Percentiles rank a stretch among this genome's conserved stretches.
These are phyloP conservation scores for Erpobdella octoculata DNA, from an alignment of 2,888 invertebrate genomes.

Conservation along the genomic window DNA sequence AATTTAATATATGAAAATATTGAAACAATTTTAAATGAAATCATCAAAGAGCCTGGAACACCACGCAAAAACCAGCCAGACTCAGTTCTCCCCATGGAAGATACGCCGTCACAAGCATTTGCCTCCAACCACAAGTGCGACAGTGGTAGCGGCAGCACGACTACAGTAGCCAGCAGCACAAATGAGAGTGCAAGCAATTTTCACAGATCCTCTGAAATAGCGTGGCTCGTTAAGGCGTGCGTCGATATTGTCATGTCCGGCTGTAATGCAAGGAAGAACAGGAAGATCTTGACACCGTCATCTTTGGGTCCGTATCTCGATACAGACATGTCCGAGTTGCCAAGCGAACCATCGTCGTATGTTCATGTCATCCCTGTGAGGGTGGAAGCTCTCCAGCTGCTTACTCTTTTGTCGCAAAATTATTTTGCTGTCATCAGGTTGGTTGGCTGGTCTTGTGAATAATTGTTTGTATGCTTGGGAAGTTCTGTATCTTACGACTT, in stretches of 20 bases:
- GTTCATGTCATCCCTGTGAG: constrained; percentile 61
- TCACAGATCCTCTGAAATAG: background rate
- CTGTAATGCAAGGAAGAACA: background rate
- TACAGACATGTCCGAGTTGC: background rate
- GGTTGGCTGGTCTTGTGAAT: constrained; percentile 10
- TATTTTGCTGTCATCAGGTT: constrained; percentile 53
- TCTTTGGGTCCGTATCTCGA: background rate
- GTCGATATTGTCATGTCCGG: constrained; percentile 43
- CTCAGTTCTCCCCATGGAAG: no score
- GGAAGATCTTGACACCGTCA: background rate
- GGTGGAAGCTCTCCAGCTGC: constrained; percentile 67
- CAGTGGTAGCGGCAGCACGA: no score
- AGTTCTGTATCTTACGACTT: no score
- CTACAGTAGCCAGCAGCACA: no score
- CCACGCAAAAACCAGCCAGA: no score
- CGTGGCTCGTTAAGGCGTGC: constrained; percentile 49
- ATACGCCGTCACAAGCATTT: no score
- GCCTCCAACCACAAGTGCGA: no score
- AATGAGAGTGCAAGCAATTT: background rate
- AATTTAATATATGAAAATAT: no score
- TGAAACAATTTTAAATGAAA: no score
- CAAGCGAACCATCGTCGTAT: background rate
- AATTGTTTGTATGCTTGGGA: background rate
- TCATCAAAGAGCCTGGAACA: no score
- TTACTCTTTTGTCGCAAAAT: constrained; percentile 48